Conservation (phyloP, 1,140 invertebrate species). For the Drosophila persimilis region DNA sequence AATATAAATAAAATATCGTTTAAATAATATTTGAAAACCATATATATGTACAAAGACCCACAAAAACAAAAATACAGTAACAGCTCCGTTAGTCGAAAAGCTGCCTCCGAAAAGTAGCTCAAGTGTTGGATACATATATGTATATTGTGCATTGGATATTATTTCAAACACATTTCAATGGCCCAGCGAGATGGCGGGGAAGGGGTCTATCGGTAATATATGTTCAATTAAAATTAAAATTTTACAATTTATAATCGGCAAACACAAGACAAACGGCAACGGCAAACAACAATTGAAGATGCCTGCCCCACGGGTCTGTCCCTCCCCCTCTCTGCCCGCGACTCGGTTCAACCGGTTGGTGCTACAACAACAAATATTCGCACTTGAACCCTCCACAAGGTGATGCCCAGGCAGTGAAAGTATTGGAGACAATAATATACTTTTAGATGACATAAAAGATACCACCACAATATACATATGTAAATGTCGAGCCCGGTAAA, state of each 20-base stretch:
- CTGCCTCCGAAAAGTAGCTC: constrained; percentile 60
- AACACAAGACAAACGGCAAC: constrained; percentile 23
- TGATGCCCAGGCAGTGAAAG: constrained; percentile 59
- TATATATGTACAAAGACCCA: constrained; percentile 9
- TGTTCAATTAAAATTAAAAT: constrained; percentile 44
- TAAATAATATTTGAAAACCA: constrained; percentile 60
- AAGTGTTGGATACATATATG: constrained; percentile 41
- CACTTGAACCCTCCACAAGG: constrained; percentile 68
- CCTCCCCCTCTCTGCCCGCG: constrained; percentile 16
- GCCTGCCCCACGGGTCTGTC: constrained; percentile 35
- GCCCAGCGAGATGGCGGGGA: background rate
- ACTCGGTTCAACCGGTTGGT: constrained; percentile 41
- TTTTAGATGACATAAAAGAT: constrained; percentile 43
- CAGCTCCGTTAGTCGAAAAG: constrained; percentile 44
- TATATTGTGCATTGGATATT: constrained; percentile 18
- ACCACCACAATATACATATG: background rate
- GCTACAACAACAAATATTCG: constrained; percentile 24
- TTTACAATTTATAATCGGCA: constrained; percentile 45
- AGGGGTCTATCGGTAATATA: constrained; percentile 31
- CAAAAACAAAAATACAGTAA: constrained; percentile 4
- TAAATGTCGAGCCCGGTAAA: no score
- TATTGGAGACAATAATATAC: constrained; percentile 18
- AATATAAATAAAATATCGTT: constrained; percentile 53
- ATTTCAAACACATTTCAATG: constrained; percentile 38
- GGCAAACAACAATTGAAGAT: constrained; percentile 28